A percentile compares a stretch with the other conserved stretches of the same genome.
phyloP scores from a whole-genome alignment of 2,888 invertebrate genomes.

The Athetis lepigone region DNA sequence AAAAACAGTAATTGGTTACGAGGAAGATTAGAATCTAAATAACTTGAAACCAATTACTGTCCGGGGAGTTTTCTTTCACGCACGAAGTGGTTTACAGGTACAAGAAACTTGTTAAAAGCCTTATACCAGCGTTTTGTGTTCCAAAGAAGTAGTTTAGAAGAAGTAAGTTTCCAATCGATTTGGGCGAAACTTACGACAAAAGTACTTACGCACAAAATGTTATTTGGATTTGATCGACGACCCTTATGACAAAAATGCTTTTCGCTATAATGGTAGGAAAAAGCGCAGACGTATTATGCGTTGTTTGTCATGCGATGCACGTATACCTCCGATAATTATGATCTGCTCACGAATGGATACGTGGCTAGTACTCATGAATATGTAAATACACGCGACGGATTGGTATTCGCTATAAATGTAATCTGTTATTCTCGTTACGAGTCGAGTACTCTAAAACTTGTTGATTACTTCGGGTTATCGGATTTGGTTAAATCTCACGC shows the following conservation, averaged over 20 bases:
- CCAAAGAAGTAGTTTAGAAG: slow-evolving; percentile 15
- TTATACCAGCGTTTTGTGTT: slow-evolving; percentile 26
- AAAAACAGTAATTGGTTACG: slow-evolving; percentile 36
- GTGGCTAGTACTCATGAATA: slow-evolving; percentile 44
- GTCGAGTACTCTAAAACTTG: slow-evolving; percentile 32
- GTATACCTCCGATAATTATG: slow-evolving; percentile 29
- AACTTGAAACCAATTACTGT: slow-evolving; percentile 42
- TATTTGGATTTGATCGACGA: slow-evolving; percentile 19
- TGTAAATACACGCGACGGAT: slow-evolving; percentile 38
- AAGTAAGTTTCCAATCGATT: slow-evolving; percentile 21
- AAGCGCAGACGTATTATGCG: slow-evolving; percentile 14
- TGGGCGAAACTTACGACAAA: not conserved
- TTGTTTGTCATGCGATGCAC: slow-evolving; percentile 23
- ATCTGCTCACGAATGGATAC: slow-evolving; percentile 43
- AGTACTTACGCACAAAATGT: slow-evolving; percentile 3
- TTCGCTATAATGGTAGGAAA: not conserved
- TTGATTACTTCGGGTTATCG: slow-evolving; percentile 23
- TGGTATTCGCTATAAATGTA: slow-evolving; percentile 40
- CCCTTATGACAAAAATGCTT: slow-evolving; percentile 6
- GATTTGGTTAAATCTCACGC: slow-evolving; percentile 12
- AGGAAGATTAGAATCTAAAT: slow-evolving; percentile 40
- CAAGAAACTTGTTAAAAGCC: slow-evolving; percentile 19
- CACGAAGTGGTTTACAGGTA: slow-evolving; percentile 11
- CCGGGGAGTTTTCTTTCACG: slow-evolving; percentile 2
- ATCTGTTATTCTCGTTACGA: slow-evolving; percentile 38